Conservation (phyloP, 35 echinoderm and acorn worm genomes). For the Ophiothrix spiculata region DNA sequence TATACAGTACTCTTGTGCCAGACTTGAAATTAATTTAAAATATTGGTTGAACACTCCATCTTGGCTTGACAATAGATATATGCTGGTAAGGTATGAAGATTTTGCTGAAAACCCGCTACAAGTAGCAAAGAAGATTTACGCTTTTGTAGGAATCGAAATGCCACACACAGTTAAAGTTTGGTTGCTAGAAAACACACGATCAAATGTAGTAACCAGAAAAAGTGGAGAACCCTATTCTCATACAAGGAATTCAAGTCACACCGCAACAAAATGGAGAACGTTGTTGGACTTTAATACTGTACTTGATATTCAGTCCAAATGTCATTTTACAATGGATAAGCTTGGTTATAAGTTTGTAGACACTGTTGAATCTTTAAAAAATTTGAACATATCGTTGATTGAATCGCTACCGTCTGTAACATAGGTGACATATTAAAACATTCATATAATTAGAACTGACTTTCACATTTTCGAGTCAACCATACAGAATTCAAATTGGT, state of each 20-base stretch:
- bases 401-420: no score
- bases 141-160: neutral
- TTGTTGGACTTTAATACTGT: no score
- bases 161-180: neutral
- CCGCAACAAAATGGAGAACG: neutral
- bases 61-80: neutral
- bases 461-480: no score
- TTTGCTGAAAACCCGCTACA: neutral
- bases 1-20: neutral
- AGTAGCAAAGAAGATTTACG: neutral
- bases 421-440: no score
- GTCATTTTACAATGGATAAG: no score
- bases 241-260: neutral
- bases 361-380: no score
- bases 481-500: no score
- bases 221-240: neutral
- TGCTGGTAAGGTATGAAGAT: neutral
- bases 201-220: no score
- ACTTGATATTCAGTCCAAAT: no score
- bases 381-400: no score
- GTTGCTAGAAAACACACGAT: neutral
- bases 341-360: no score
- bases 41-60: neutral
- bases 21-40: neutral
- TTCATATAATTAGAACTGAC: no score